Conservation (phyloP, 2,797 vertebrate species). For the Sternotherus odoratus region DNA sequence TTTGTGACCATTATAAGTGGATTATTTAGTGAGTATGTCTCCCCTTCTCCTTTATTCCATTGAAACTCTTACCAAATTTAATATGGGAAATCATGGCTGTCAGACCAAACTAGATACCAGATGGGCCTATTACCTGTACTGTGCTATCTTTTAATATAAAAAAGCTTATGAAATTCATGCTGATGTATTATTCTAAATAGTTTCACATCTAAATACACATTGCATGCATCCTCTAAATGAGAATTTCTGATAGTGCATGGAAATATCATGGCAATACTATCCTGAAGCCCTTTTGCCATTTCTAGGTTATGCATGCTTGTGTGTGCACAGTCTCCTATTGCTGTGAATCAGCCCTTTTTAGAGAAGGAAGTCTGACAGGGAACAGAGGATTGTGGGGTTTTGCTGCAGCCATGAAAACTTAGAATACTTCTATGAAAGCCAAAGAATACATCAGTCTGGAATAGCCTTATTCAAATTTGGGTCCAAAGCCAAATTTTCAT, state of each 20-base stretch:
- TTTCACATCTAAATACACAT: neutral
- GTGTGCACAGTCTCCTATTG: neutral
- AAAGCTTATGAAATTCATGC: neutral
- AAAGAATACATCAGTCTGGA: conserved; percentile 35
- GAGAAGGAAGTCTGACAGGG: neutral
- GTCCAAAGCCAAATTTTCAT: conserved; percentile 21
- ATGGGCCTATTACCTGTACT: neutral
- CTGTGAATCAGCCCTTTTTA: conserved; percentile 12
- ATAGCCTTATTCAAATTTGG: conserved; percentile 20
- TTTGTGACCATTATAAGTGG: conserved; percentile 54
- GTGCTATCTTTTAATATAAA: neutral
- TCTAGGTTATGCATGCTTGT: neutral
- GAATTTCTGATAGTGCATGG: neutral
- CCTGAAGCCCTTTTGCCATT: neutral
- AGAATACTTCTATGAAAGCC: conserved; percentile 33
- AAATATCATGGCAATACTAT: neutral
- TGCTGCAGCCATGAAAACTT: conserved; percentile 19
- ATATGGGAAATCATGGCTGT: conserved; percentile 47
- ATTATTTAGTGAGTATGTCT: neutral
- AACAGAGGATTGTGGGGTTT: neutral
- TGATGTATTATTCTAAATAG: neutral
- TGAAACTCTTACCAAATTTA: conserved; percentile 54
- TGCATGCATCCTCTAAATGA: neutral
- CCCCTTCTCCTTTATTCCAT: neutral
- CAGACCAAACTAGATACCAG: conserved; percentile 6